These are phyloP conservation scores for Stegodyphus dumicola DNA, from an alignment of 1,140 invertebrate species.

Conservation along the genomic window DNA sequence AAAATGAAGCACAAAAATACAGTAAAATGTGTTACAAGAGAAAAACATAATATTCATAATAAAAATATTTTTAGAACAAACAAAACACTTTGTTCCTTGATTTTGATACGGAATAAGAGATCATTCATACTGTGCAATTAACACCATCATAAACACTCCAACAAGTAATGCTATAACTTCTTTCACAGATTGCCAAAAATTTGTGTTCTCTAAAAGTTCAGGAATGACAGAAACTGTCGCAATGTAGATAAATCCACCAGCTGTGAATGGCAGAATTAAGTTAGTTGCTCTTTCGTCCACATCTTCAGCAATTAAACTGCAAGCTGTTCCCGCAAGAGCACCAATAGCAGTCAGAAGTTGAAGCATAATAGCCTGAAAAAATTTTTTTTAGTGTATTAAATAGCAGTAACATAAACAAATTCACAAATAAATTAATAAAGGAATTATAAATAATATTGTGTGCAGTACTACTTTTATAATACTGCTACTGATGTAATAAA, in stretches of 20 bases:
- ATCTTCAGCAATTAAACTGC: constrained; percentile 85
- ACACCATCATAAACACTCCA: constrained; percentile 92
- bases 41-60: too few relatives aligned
- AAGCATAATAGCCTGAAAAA: constrained; percentile 83
- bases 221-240: constrained; percentile 97
- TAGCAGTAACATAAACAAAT: too few relatives aligned
- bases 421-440: too few relatives aligned
- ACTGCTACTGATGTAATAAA: too few relatives aligned
- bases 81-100: too few relatives aligned
- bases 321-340: constrained; percentile 88
- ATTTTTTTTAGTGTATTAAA: too few relatives aligned
- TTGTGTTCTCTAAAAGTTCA: constrained; percentile 87
- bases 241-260: constrained; percentile 98
- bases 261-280: constrained; percentile 95
- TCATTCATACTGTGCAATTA: constrained; percentile 89
- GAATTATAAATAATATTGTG: too few relatives aligned
- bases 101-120: neutral
- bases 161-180: constrained; percentile 85
- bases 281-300: constrained; percentile 79
- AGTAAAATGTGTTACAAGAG: too few relatives aligned
- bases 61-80: too few relatives aligned
- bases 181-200: constrained; percentile 84
- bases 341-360: constrained; percentile 94
- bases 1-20: too few relatives aligned
- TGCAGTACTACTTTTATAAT: too few relatives aligned